Evolutionary conservation across 2,113 vertebrate species (phyloP).

Genomic region (Equus przewalskii): DNA sequence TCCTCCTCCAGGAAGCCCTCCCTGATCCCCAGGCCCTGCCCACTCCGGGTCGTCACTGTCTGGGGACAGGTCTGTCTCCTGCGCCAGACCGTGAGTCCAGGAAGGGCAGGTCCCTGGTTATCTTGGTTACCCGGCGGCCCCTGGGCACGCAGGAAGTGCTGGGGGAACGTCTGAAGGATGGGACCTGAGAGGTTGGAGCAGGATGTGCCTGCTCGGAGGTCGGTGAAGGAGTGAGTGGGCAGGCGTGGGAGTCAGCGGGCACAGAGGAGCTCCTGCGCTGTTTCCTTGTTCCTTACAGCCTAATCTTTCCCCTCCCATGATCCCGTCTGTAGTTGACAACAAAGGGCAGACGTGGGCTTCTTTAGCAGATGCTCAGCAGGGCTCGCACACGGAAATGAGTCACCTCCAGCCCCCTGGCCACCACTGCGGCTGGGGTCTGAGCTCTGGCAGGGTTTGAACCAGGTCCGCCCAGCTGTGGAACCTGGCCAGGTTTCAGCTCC

Average conservation of each 20-base stretch:
- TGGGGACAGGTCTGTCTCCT: neutral
- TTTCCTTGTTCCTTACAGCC: neutral
- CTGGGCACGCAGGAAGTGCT: neutral
- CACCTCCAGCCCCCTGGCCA: neutral
- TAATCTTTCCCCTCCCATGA: neutral
- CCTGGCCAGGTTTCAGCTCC: neutral
- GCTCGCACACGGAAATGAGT: neutral
- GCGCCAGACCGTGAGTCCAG: neutral
- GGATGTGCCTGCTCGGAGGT: neutral
- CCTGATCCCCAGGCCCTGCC: neutral
- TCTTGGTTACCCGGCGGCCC: neutral
- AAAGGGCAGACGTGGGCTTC: neutral
- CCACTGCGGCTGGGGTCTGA: rapidly evolving
- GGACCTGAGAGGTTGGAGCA: neutral
- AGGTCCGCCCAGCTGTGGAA: neutral
- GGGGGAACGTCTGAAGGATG: neutral
- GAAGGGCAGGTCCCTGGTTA: neutral
- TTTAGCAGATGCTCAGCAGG: neutral
- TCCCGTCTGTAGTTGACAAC: too few species aligned
- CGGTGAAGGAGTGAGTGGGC: neutral
- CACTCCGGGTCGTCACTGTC: neutral
- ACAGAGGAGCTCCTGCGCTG: neutral
- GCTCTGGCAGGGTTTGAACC: neutral
- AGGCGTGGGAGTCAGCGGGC: neutral
- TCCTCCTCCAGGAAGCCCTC: conserved; percentile 31